A percentile compares a stretch with the other conserved stretches of the same genome.
These are phyloP conservation scores for Strix aluco DNA, from an alignment of 2,113 vertebrate species.

Conservation along the genomic window DNA sequence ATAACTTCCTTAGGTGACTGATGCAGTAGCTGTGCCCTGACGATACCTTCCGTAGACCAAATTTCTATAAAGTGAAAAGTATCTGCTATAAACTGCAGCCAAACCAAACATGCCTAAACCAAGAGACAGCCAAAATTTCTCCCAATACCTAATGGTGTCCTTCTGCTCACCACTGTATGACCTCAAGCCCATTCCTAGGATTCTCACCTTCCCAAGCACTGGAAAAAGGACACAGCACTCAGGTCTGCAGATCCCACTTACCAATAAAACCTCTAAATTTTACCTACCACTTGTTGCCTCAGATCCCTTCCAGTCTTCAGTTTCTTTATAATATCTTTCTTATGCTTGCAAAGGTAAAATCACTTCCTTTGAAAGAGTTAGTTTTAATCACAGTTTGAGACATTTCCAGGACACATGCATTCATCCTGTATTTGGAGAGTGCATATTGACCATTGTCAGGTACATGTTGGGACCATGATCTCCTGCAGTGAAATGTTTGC, in stretches of 20 bases:
- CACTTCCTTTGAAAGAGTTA: not conserved
- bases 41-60: not conserved
- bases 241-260: not conserved
- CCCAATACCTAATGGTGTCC: not conserved
- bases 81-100: not conserved
- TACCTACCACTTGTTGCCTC: not conserved
- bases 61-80: not conserved
- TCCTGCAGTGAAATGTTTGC: not conserved
- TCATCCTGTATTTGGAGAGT: not conserved
- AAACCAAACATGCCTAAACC: not conserved
- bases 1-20: not conserved
- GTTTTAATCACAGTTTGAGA: not conserved
- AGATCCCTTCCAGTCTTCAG: not conserved
- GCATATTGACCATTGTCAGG: not conserved
- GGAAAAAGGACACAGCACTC: not conserved
- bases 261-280: not conserved
- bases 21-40: not conserved
- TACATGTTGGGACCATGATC: rapidly evolving
- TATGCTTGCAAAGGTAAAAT: not conserved
- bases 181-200: not conserved
- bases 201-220: not conserved
- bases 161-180: not conserved
- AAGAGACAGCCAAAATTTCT: not conserved
- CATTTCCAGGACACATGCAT: not conserved
- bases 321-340: not conserved